A percentile compares a stretch with the other conserved stretches of the same genome.
Conservation (phyloP, 2,113 vertebrate genomes). For the Carollia perspicillata region DNA sequence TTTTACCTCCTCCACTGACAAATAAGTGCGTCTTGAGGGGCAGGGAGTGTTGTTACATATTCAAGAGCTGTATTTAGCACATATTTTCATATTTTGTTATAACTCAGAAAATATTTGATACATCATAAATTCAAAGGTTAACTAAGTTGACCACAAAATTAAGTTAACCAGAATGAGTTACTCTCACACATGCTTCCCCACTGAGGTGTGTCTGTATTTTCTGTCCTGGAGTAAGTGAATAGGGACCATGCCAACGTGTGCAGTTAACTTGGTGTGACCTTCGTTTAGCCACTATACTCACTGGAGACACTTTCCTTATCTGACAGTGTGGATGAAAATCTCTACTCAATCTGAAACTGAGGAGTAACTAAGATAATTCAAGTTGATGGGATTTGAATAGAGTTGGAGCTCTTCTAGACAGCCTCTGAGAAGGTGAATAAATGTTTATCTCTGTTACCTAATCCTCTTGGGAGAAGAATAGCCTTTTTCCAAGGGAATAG, state of each 20-base stretch:
- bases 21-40: background rate
- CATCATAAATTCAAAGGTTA: background rate
- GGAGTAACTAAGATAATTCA: constrained; percentile 20
- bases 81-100: constrained; percentile 26
- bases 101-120: background rate
- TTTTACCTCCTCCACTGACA: background rate
- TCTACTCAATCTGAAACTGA: background rate
- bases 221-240: background rate
- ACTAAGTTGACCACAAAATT: constrained; percentile 26
- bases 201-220: background rate
- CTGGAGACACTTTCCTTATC: background rate
- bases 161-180: background rate
- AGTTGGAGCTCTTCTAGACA: background rate
- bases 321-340: constrained; percentile 1
- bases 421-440: constrained; percentile 21
- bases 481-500: background rate
- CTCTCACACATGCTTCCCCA: background rate
- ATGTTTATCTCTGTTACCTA: constrained; percentile 20
- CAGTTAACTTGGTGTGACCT: background rate
- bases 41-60: background rate
- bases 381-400: background rate
- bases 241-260: background rate
- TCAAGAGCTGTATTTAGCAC: background rate
- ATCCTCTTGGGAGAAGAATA: background rate
- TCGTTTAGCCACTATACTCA: background rate